These are phyloP conservation scores for Hycleus cichorii DNA, from an alignment of 1,140 invertebrate genomes.

Conservation along the genomic window DNA sequence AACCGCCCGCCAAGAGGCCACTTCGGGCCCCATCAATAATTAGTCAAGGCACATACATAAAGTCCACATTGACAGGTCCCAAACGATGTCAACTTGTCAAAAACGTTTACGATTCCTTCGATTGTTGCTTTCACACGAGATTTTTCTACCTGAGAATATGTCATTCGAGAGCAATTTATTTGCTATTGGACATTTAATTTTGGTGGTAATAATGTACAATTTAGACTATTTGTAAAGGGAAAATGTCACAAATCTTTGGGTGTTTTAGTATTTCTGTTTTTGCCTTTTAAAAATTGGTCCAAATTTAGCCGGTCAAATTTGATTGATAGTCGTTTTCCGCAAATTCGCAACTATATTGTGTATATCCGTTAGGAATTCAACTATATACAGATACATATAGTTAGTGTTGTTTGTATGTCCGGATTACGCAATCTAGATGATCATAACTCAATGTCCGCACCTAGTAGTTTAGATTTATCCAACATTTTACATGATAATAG, in stretches of 20 bases:
- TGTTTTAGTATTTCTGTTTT: too few species aligned
- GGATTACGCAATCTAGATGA: slow-evolving; percentile 5
- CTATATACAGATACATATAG: not conserved
- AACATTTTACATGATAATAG: slow-evolving; percentile 16
- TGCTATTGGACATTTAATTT: not conserved
- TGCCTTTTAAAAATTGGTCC: not conserved
- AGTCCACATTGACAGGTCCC: slow-evolving; percentile 5
- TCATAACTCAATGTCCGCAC: not conserved
- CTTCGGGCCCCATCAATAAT: not conserved
- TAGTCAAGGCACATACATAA: slow-evolving; percentile 12
- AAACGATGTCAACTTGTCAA: slow-evolving; percentile 10
- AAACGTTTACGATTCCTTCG: slow-evolving; percentile 9
- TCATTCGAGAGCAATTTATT: not conserved
- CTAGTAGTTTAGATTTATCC: slow-evolving; percentile 6
- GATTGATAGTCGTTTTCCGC: not conserved
- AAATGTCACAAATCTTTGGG: not conserved
- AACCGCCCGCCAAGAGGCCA: slow-evolving; percentile 4
- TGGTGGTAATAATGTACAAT: too few species aligned
- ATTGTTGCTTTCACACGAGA: not conserved
- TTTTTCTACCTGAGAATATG: not conserved
- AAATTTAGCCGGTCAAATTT: not conserved
- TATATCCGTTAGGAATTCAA: not conserved
- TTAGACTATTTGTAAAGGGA: not conserved
- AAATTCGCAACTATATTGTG: slow-evolving; percentile 1
- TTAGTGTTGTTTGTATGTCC: not conserved